Evolutionary conservation across 2,888 invertebrate species (phyloP), one percentile per base, ranked within the genome.

Genomic region (Drosophila multiciliata): DNA sequence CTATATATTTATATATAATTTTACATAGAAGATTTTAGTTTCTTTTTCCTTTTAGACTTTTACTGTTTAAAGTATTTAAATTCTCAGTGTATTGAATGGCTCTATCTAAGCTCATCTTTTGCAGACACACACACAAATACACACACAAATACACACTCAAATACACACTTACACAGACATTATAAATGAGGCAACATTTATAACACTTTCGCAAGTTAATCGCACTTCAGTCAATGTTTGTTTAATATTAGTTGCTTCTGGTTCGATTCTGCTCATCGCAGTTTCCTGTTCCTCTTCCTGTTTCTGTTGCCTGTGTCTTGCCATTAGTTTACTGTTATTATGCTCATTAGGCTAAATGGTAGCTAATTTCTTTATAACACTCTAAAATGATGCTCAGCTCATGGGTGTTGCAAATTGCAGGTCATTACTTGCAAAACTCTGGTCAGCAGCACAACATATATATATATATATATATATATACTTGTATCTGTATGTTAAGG

Each of bases 361-460:
- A 63, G 87, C 87, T 86, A 86, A 86, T 88, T 88, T 88, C 87
- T 88, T 88, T 83, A 79, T 79, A 88, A 88, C 87, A 88, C 85
- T 85, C 87, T 86, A 85, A 85, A 85, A 79, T 83, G 81, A 60
- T 59, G 57, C 67, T 50, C 61, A 33, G 38, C 72, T 67, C 73
- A 65, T 69, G 82, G 68, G 75, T 74, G 76, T 81, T 60, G 77
- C 82, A 81, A 81, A 81, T 81, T 79, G 55, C 66, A 48, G 80
- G 66, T 74, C 76, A 82, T 81, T 81, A 81, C 66, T 73, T 71
- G 67, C 72, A 53, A 40, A 17, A 66, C 55, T 45, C 48, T 60
- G 52, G 35, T 12, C 61, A 50, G 61, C 3, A 29, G 11, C 42
- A 15, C 26, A 26, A 26, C 20, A 50, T 23, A 42, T 57, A 49